Conservation (phyloP, 2,888 invertebrate species). For the Himalopsyche japonica region DNA sequence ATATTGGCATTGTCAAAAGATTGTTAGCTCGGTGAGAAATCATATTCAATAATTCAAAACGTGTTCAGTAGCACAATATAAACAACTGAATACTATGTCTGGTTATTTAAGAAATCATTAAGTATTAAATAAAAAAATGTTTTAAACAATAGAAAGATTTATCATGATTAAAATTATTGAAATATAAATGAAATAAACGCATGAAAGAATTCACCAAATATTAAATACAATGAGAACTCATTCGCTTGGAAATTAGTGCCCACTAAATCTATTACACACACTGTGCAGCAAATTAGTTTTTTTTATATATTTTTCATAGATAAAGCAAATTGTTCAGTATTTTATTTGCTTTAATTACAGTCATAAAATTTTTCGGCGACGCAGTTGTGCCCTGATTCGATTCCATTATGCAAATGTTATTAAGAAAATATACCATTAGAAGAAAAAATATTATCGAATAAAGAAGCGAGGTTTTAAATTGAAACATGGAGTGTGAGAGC, state of each 20-base stretch:
- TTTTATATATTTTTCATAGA: background rate
- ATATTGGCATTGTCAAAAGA: too few species aligned
- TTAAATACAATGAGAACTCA: background rate
- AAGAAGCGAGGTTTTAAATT: background rate
- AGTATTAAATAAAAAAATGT: background rate
- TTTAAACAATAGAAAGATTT: background rate
- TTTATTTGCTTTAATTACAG: constrained; percentile 24
- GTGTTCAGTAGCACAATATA: too few species aligned
- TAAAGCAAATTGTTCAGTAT: background rate
- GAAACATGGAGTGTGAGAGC: background rate
- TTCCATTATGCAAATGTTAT: constrained; percentile 28
- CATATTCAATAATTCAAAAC: too few species aligned
- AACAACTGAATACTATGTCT: too few species aligned
- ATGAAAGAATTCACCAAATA: background rate
- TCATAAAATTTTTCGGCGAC: constrained; percentile 3
- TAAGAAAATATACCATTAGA: constrained; percentile 12
- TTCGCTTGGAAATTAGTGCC: background rate
- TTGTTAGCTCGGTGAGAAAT: too few species aligned
- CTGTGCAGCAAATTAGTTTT: background rate
- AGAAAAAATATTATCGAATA: background rate
- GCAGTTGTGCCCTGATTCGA: background rate
- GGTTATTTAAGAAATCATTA: too few species aligned
- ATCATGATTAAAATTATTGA: background rate
- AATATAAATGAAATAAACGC: background rate
- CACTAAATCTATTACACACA: background rate